Evolutionary conservation across 1,140 invertebrate genomes (phyloP), one percentile per base, ranked within the genome.

Genomic region (Procambarus clarkii): DNA sequence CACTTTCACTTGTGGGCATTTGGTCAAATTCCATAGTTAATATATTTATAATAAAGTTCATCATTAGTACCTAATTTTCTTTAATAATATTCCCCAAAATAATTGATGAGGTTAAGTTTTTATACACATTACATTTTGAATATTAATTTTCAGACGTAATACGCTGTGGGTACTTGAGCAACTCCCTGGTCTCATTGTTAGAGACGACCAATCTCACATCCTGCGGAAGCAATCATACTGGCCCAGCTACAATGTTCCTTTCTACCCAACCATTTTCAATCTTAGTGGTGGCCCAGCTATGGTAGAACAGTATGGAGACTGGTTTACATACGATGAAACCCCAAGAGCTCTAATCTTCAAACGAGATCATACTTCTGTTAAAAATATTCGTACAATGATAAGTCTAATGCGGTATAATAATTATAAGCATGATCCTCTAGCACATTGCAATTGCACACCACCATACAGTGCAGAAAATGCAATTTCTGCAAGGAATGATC

Each of bases 151-250:
- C 85, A 91, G 92, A 82, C 86, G 69, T 60, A 89, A 93, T 34
- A 94, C 97, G 50, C 94, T 98, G 0, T 97, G 96, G 95, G 95
- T 98, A 58, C 94, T 97, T 3, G 98, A 99, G 94, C 98, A 99
- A 94, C 95, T 98, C 46, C 97, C 97, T 60, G 96, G 96, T 18
- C 48, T 81, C 34, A 95, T 96, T 18, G 95, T 95, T 58, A 95
- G 95, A 5, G 95, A 95, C 48, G 98, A 99, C 94, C 94, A 97
- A 50, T 97, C 97, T 0, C 94, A 96, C 78, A 94, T 95, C 0
- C 95, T 99, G 45, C 93, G 95, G 2, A 94, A 96, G 50, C 95
- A 96, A 86, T 95, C 96, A 0, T 98, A 97, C 93, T 97, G 97
- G 96, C 95, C 97, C 81, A 97, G 96, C 81, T 97, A 97, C 93